Evolutionary conservation across 2,888 invertebrate genomes (phyloP), one percentile per base, ranked within the genome.

Genomic region (Cantharis rustica): DNA sequence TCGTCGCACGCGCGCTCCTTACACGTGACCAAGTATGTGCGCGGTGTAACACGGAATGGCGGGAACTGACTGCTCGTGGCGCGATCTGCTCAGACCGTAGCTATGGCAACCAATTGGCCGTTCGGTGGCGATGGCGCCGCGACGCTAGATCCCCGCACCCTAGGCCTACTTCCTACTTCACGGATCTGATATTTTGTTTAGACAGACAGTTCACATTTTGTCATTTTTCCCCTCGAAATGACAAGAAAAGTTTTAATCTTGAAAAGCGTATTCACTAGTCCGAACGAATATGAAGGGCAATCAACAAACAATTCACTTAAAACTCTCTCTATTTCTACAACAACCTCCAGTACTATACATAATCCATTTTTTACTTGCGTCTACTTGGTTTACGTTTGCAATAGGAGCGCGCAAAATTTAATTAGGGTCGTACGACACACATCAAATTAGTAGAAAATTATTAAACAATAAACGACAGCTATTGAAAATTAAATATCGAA

Each of bases 1-100:
- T 85, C 85, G 86, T 85, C 86, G 86, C 85, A 85, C 86, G 86
- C 85, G 84, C 84, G 83, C 81, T 82, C 81, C 79, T 82, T 85
- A 83, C 86, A 86, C 86, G 85, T 85, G 86, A 86, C 85, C 84
- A 84, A 88, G 88, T 88, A 87, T 87, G 85, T 86, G 86, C 88
- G 88, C 88, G 87, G 85, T 87, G 86, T 86, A 81, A 85, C 86
- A 86, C 87, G 85, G 86, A 86, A 86, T 87, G 87, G 87, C 87
- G 87, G 87, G 87, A 87, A 87, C 85, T 81, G 81, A 80, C 81
- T 80, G 82, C 81, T 81, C 82, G 83, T 77, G 80, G 82, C 81
- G 82, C 83, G 83, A 84, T 83, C 83, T 82, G 84, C 85, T 84
- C 86, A 85, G 84, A 84, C 86, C 86, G 87, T 88, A 86, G 84